A percentile compares a stretch with the other conserved stretches of the same genome.
Evolutionary conservation across 2,797 vertebrate genomes (phyloP).

Genomic region (Mionectes olivaceus): DNA sequence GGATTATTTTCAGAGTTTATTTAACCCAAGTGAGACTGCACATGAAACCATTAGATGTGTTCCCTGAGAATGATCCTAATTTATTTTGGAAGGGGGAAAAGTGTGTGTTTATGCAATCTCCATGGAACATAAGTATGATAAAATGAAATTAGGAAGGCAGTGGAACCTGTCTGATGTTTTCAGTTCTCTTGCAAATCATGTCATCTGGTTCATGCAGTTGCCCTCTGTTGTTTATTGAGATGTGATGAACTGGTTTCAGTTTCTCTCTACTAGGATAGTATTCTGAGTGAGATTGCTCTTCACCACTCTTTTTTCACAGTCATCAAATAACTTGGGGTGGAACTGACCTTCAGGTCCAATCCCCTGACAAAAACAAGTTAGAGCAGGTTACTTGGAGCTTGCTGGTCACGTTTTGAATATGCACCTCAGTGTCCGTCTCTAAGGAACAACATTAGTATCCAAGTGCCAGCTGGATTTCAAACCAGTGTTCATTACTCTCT

Average conservation of each 20-base stretch:
- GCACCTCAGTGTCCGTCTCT: neutral
- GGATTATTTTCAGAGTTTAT: neutral
- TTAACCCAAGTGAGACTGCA: neutral
- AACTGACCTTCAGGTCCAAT: neutral
- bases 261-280: neutral
- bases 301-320: neutral
- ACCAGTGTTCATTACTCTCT: neutral
- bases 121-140: neutral
- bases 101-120: neutral
- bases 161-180: neutral
- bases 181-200: neutral
- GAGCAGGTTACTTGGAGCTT: neutral
- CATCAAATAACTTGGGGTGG: neutral
- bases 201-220: neutral
- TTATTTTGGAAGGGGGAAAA: neutral
- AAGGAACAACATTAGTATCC: neutral
- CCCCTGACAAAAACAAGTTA: neutral
- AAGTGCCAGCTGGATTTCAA: neutral
- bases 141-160: neutral
- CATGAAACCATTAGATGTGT: neutral
- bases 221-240: fast-evolving
- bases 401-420: neutral
- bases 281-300: neutral
- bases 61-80: neutral
- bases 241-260: neutral